Evolutionary conservation across 2,797 vertebrate species (phyloP).

Genomic region (Gymnoscopelus braueri): DNA sequence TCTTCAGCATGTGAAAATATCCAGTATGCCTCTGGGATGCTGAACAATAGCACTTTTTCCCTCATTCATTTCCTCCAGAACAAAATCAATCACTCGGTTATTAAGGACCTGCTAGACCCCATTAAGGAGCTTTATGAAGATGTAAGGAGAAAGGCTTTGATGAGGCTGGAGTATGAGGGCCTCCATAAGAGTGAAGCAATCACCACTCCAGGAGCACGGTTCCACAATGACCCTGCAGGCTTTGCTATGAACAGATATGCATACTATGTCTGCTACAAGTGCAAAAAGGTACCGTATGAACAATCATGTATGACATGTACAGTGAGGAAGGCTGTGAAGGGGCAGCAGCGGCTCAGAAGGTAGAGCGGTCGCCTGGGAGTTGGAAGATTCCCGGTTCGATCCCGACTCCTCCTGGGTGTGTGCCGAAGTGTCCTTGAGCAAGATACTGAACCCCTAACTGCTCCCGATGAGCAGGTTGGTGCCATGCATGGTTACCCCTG

Average conservation of each 20-base stretch:
- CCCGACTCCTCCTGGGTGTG: too few species aligned
- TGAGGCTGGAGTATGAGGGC: conserved; percentile 98
- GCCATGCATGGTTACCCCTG: too few species aligned
- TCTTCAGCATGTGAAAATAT: not conserved
- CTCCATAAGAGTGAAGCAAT: conserved; percentile 99
- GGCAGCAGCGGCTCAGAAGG: too few species aligned
- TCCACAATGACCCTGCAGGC: conserved; percentile 97
- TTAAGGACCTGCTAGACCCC: conserved; percentile 97
- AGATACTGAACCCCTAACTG: too few species aligned
- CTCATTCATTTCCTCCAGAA: conserved; percentile 83
- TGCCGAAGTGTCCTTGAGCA: too few species aligned
- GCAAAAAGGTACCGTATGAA: conserved; percentile 90
- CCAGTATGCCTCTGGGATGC: not conserved
- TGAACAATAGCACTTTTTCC: not conserved
- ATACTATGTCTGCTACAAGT: conserved; percentile 99
- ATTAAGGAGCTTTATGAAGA: conserved; percentile 99
- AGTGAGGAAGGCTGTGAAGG: too few species aligned
- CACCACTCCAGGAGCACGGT: conserved; percentile 96
- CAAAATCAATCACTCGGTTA: conserved; percentile 98
- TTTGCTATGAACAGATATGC: conserved; percentile 99
- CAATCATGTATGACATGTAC: not conserved
- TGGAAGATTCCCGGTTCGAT: too few species aligned
- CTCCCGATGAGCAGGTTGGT: too few species aligned
- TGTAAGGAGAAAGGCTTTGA: conserved; percentile 96
- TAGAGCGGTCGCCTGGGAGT: too few species aligned